Percentiles rank a stretch among this genome's conserved stretches.
Evolutionary conservation across 1,140 invertebrate species (phyloP).

Genomic region (Brachystomella parvula): DNA sequence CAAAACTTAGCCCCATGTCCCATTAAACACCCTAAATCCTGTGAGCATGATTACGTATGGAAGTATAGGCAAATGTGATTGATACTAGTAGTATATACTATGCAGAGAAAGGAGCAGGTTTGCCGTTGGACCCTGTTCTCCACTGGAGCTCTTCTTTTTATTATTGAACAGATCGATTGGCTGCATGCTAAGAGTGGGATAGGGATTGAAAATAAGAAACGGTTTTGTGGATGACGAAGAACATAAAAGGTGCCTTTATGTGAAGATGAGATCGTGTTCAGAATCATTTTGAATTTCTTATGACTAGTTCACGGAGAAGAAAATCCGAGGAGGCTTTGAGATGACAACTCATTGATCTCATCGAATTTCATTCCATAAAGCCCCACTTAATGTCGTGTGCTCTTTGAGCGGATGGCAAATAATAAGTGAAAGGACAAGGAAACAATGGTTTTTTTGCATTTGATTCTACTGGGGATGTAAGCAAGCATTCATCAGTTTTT

Average conservation of each 20-base stretch:
- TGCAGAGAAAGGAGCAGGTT: too few relatives aligned
- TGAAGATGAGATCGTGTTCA: conserved; percentile 32
- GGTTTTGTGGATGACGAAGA: conserved; percentile 30
- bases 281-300: conserved; percentile 36
- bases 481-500: too few relatives aligned
- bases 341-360: conserved; percentile 34
- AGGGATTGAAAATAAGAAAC: conserved; percentile 26
- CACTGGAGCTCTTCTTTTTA: too few relatives aligned
- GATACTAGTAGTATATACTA: too few relatives aligned
- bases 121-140: too few relatives aligned
- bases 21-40: too few relatives aligned
- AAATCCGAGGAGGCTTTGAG: conserved; percentile 11
- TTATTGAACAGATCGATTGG: conserved; percentile 10
- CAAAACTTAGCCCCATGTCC: too few relatives aligned
- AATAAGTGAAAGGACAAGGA: not conserved
- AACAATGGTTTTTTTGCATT: too few relatives aligned
- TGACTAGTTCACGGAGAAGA: conserved; percentile 19
- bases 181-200: not conserved
- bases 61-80: too few relatives aligned
- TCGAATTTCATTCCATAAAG: conserved; percentile 29
- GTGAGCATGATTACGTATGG: too few relatives aligned
- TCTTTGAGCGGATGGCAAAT: conserved; percentile 4
- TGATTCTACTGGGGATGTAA: too few relatives aligned
- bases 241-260: conserved; percentile 33
- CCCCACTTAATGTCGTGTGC: too few relatives aligned